Evolutionary conservation across 1,140 invertebrate species (phyloP).

Genomic region (Bombus sylvicola): DNA sequence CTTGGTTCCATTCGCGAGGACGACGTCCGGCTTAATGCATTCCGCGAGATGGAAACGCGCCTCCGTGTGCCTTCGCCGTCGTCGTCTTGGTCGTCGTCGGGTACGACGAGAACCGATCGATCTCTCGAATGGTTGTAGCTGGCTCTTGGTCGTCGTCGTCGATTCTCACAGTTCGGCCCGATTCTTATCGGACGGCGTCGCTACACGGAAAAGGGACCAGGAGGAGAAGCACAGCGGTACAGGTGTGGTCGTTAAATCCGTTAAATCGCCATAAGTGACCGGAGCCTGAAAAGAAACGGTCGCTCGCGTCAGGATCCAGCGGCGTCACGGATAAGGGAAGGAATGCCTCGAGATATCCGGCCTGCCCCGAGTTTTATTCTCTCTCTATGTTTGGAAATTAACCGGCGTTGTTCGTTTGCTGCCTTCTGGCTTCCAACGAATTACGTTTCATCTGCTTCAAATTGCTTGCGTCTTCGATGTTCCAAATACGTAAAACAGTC

Average conservation of each 20-base stretch:
- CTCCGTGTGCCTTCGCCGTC: conserved; percentile 18
- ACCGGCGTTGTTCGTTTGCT: not conserved
- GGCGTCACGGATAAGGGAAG: conserved; percentile 29
- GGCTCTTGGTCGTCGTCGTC: conserved; percentile 50
- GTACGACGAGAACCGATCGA: conserved; percentile 57
- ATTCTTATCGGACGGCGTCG: conserved; percentile 59
- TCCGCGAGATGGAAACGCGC: conserved; percentile 69
- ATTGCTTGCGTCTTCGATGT: no score
- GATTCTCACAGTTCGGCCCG: conserved; percentile 66
- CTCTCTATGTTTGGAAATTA: conserved; percentile 38
- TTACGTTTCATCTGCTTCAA: no score
- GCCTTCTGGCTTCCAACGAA: no score
- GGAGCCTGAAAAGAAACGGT: conserved; percentile 29
- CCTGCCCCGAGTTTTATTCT: not conserved
- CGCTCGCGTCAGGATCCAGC: conserved; percentile 9
- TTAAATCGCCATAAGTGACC: conserved; percentile 58
- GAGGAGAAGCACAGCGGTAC: conserved; percentile 16
- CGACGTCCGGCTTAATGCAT: conserved; percentile 72
- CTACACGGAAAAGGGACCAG: conserved; percentile 56
- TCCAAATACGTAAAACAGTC: no score
- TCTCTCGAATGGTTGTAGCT: conserved; percentile 53
- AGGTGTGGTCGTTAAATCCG: conserved; percentile 60
- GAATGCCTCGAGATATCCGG: conserved; percentile 22
- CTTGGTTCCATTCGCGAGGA: conserved; percentile 69
- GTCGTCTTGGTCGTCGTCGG: conserved; percentile 33